Evolutionary conservation across 2,888 invertebrate species (phyloP).

Genomic region (Drosophila melanosoma): DNA sequence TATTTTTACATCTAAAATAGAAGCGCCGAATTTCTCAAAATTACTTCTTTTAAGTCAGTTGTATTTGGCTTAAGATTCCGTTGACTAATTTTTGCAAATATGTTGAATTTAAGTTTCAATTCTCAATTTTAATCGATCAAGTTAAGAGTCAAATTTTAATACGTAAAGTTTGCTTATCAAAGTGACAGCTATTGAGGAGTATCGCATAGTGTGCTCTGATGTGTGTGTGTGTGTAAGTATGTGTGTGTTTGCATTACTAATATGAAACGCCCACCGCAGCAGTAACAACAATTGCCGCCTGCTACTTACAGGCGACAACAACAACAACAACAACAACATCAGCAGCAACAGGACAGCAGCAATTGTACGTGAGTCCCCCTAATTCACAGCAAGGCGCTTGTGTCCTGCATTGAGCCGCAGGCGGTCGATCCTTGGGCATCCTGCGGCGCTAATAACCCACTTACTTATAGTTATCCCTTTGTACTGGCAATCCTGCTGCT

Average conservation of each 20-base stretch:
- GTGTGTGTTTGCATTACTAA: constrained; percentile 71
- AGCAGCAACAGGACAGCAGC: constrained; percentile 14
- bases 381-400: constrained; percentile 72
- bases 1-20: background rate
- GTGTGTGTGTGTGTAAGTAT: constrained; percentile 15
- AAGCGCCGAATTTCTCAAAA: background rate
- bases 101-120: background rate
- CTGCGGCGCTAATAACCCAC: constrained; percentile 83
- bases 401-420: constrained; percentile 49
- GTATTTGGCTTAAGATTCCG: background rate
- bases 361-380: constrained; percentile 66
- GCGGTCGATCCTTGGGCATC: constrained; percentile 67
- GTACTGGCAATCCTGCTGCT: constrained; percentile 40
- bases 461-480: constrained; percentile 82
- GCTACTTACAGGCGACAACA: constrained; percentile 28
- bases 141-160: background rate
- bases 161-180: background rate
- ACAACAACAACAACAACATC: constrained; percentile 15
- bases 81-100: background rate
- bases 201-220: constrained; percentile 1
- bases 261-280: constrained; percentile 70
- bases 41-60: background rate
- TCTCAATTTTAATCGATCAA: background rate
- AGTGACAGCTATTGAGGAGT: constrained; percentile 4
- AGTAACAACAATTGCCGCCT: constrained; percentile 39